phyloP scores from a whole-genome alignment of 2,797 vertebrate genomes.

The Scleropages formosus region DNA sequence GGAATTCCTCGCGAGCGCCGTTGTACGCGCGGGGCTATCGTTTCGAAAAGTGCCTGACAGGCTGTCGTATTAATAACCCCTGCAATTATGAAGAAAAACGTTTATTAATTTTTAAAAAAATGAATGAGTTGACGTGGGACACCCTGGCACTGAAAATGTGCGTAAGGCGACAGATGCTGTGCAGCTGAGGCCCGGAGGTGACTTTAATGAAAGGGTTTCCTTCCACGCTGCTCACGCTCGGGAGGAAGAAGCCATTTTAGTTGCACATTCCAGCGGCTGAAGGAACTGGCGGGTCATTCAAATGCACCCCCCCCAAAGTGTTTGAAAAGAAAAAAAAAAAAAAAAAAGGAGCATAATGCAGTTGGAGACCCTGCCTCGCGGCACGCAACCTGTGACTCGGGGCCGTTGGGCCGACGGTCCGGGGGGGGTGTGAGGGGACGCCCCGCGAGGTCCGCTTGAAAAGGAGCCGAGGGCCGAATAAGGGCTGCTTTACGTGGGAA shows the following conservation, averaged over 20 bases:
- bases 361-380: conserved; percentile 32
- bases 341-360: conserved; percentile 37
- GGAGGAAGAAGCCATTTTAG: neutral
- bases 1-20: no score
- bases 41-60: no score
- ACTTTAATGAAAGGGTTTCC: no score
- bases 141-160: no score
- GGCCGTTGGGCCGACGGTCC: conserved; percentile 42
- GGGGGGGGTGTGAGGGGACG: conserved; percentile 29
- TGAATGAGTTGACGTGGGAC: no score
- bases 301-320: conserved; percentile 54
- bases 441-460: conserved; percentile 33
- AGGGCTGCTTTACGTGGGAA: conserved; percentile 35
- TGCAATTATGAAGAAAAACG: no score
- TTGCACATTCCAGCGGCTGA: conserved; percentile 1
- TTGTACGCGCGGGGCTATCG: no score
- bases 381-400: conserved; percentile 40
- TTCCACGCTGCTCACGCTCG: neutral
- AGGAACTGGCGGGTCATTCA: conserved; percentile 37
- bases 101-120: no score
- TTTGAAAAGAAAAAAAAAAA: no score
- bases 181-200: no score
- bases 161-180: no score
- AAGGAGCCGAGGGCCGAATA: conserved; percentile 31
- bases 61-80: no score